Evolutionary conservation across 2,888 invertebrate genomes (phyloP).

Genomic region (Platerodrilus igneus): DNA sequence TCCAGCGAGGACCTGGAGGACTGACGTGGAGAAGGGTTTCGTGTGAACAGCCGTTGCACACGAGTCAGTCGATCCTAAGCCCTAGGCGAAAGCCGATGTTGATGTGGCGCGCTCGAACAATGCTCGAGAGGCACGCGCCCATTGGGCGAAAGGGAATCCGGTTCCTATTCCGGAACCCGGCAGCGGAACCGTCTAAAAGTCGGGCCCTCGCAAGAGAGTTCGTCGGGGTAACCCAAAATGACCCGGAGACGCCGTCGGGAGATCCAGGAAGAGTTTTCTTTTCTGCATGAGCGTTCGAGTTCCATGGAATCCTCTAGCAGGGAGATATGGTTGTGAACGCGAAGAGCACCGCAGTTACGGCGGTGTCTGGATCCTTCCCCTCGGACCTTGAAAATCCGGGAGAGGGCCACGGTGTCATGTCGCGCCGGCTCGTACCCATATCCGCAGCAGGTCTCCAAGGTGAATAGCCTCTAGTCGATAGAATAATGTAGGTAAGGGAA

Average conservation of each 20-base stretch:
- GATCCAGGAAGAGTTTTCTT: slow-evolving; percentile 52
- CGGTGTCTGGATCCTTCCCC: slow-evolving; percentile 49
- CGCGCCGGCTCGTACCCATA: slow-evolving; percentile 58
- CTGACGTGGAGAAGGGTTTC: slow-evolving; percentile 60
- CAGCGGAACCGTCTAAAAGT: slow-evolving; percentile 51
- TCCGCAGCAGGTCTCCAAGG: slow-evolving; percentile 74
- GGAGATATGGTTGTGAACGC: slow-evolving; percentile 44
- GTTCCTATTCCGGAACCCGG: slow-evolving; percentile 58
- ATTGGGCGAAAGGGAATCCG: slow-evolving; percentile 55
- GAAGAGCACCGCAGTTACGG: slow-evolving; percentile 50
- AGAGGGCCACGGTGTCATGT: slow-evolving; percentile 37
- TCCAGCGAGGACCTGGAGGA: slow-evolving; percentile 59
- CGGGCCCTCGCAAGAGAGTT: slow-evolving; percentile 48
- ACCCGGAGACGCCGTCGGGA: slow-evolving; percentile 56
- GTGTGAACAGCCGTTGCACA: slow-evolving; percentile 59
- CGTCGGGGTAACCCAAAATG: slow-evolving; percentile 51
- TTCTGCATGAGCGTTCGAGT: slow-evolving; percentile 53
- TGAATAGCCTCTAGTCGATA: slow-evolving; percentile 62
- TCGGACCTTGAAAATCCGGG: slow-evolving; percentile 46
- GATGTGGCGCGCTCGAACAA: slow-evolving; percentile 36
- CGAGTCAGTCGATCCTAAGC: slow-evolving; percentile 57
- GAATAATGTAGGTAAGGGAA: slow-evolving; percentile 52
- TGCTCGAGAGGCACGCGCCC: slow-evolving; percentile 39
- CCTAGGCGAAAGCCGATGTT: slow-evolving; percentile 51
- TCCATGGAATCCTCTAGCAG: slow-evolving; percentile 53